Evolutionary conservation across 92 coral and sea anemone genomes (phyloP).

Genomic region (Galaxea fascicularis): DNA sequence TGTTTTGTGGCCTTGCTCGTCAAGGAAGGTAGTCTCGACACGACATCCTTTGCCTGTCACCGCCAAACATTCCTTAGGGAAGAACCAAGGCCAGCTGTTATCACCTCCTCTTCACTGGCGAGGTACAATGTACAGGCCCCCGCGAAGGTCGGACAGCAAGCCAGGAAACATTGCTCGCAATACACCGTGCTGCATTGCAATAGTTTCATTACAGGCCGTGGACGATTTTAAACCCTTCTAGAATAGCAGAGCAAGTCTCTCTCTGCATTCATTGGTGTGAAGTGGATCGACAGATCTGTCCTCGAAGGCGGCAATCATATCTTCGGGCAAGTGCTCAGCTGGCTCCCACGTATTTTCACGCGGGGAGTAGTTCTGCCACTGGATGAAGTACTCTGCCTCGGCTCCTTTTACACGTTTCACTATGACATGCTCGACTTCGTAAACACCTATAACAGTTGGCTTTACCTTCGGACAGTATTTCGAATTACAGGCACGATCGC

Average conservation of each 20-base stretch:
- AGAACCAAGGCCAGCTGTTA: constrained; percentile 35
- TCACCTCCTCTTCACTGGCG: constrained; percentile 12
- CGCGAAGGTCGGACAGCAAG: constrained; percentile 1
- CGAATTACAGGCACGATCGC: too few relatives aligned
- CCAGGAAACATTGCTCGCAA: background rate
- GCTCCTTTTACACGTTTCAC: too few relatives aligned
- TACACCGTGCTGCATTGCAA: constrained; percentile 2
- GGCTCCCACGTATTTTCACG: constrained; percentile 50
- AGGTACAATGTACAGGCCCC: constrained; percentile 5
- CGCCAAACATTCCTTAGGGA: constrained; percentile 37
- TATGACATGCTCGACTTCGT: too few relatives aligned
- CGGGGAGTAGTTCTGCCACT: constrained; percentile 25
- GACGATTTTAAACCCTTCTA: background rate
- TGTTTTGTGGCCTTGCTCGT: constrained; percentile 34
- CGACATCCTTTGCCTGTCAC: constrained; percentile 35
- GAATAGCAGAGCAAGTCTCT: background rate
- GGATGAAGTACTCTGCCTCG: too few relatives aligned
- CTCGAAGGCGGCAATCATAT: constrained; percentile 8
- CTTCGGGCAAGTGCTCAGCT: constrained; percentile 35
- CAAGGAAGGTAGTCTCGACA: constrained; percentile 44
- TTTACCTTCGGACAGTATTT: too few relatives aligned
- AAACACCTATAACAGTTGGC: too few relatives aligned
- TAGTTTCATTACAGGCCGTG: background rate
- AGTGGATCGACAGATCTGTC: background rate
- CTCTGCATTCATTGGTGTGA: background rate